Evolutionary conservation across 2,113 vertebrate species (phyloP).

Genomic region (Clinocottus analis): DNA sequence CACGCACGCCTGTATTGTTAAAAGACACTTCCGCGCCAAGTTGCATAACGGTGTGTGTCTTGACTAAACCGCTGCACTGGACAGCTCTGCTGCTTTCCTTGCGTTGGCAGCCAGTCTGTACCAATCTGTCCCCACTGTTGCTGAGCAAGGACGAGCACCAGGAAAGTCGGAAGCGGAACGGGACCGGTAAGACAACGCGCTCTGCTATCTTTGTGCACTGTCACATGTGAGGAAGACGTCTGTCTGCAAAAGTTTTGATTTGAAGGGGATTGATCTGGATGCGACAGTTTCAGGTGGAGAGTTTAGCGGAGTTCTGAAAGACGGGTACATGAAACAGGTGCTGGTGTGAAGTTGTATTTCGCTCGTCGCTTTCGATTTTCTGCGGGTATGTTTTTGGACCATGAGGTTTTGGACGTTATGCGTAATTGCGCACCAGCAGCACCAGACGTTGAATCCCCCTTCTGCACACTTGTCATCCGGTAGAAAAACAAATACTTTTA

Average conservation of each 20-base stretch:
- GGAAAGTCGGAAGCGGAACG: slow-evolving; percentile 61
- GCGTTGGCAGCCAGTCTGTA: slow-evolving; percentile 53
- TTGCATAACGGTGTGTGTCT: background rate
- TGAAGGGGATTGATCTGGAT: slow-evolving; percentile 13
- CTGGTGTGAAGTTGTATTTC: slow-evolving; percentile 42
- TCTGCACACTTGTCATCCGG: background rate
- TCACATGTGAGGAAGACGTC: background rate
- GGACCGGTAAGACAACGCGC: slow-evolving; percentile 69
- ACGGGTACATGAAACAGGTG: background rate
- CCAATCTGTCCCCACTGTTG: slow-evolving; percentile 60
- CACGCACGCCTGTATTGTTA: slow-evolving; percentile 15
- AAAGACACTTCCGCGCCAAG: slow-evolving; percentile 20
- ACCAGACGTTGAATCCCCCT: background rate
- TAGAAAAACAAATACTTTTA: background rate
- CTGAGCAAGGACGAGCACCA: slow-evolving; percentile 64
- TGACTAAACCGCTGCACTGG: slow-evolving; percentile 46
- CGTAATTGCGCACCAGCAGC: slow-evolving; percentile 55
- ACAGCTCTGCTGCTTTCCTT: slow-evolving; percentile 38
- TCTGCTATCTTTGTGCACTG: background rate
- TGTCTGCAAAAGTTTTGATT: slow-evolving; percentile 44
- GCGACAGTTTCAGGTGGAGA: slow-evolving; percentile 11
- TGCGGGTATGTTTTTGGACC: background rate
- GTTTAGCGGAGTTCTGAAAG: background rate
- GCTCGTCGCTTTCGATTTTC: background rate
- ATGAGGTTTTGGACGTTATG: slow-evolving; percentile 10